These are phyloP conservation scores for Chloebia gouldiae DNA, from an alignment of 2,113 vertebrate species.

Conservation along the genomic window DNA sequence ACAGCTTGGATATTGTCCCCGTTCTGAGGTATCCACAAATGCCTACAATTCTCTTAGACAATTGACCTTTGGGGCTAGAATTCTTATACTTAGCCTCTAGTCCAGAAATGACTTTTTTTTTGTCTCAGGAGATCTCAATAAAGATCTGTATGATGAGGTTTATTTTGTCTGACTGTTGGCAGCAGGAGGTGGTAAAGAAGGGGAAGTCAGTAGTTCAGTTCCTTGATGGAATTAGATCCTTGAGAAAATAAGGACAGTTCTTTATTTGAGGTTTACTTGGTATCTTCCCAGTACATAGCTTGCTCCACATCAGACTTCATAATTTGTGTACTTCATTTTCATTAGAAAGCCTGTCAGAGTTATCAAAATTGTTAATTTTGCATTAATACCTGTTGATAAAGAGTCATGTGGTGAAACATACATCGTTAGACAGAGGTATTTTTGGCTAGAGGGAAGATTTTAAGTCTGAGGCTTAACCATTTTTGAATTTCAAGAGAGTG, in stretches of 20 bases:
- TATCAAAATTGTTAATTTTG: not conserved
- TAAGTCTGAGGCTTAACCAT: not conserved
- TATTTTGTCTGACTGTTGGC: constrained; percentile 3
- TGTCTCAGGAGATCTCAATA: not conserved
- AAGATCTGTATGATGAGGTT: not conserved
- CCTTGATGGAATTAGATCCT: not conserved
- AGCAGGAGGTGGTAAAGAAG: not conserved
- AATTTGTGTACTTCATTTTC: not conserved
- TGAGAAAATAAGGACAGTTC: not conserved
- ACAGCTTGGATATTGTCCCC: not conserved
- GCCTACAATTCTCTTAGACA: not conserved
- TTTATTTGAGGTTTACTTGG: not conserved
- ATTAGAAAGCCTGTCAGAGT: not conserved
- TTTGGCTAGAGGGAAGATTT: not conserved
- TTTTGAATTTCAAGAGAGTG: not conserved
- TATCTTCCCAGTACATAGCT: not conserved
- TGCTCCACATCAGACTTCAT: not conserved
- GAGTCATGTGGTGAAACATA: not conserved
- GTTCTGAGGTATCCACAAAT: not conserved
- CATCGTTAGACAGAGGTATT: not conserved
- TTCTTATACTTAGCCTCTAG: not conserved
- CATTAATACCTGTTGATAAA: not conserved
- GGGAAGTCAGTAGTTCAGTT: not conserved
- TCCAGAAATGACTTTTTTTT: not conserved
- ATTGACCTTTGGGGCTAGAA: not conserved